These are phyloP conservation scores for Hirundichthys speculiger DNA, from an alignment of 2,113 vertebrate species.

Conservation along the genomic window DNA sequence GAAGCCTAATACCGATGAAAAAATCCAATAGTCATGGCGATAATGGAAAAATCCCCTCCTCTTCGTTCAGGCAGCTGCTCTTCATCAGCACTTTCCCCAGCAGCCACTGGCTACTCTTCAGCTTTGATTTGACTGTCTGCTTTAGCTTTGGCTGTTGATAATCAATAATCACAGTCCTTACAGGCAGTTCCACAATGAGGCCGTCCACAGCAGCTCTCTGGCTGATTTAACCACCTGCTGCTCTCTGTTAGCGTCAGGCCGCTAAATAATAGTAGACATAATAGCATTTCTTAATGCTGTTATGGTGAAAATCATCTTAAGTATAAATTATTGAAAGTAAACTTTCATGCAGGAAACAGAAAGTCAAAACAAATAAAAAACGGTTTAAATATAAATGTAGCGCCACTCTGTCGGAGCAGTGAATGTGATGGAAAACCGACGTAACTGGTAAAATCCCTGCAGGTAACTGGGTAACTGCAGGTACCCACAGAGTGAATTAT, in stretches of 20 bases:
- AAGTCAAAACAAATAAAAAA: background rate
- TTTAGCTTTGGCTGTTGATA: conserved; percentile 54
- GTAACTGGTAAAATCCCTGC: conserved; percentile 31
- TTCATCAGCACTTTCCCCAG: conserved; percentile 19
- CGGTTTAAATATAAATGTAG: background rate
- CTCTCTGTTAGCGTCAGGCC: background rate
- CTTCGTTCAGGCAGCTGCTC: conserved; percentile 16
- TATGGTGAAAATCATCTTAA: background rate
- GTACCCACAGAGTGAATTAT: conserved; percentile 43
- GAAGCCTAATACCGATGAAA: conserved; percentile 31
- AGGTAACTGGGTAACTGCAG: conserved; percentile 48
- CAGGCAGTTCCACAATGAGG: conserved; percentile 32
- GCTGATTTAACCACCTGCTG: conserved; percentile 15
- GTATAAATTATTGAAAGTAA: background rate
- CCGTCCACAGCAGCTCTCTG: background rate
- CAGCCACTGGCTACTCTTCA: conserved; percentile 32
- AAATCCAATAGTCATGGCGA: conserved; percentile 48
- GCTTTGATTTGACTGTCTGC: conserved; percentile 46
- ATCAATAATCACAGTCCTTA: conserved; percentile 61
- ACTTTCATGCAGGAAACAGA: conserved; percentile 1
- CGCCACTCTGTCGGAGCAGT: no score
- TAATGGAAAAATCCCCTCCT: conserved; percentile 40
- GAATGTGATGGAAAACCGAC: no score
- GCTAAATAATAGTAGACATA: background rate
- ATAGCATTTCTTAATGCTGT: background rate